Conservation (phyloP, 1,140 invertebrate genomes). For the Ceratina calcarata region DNA sequence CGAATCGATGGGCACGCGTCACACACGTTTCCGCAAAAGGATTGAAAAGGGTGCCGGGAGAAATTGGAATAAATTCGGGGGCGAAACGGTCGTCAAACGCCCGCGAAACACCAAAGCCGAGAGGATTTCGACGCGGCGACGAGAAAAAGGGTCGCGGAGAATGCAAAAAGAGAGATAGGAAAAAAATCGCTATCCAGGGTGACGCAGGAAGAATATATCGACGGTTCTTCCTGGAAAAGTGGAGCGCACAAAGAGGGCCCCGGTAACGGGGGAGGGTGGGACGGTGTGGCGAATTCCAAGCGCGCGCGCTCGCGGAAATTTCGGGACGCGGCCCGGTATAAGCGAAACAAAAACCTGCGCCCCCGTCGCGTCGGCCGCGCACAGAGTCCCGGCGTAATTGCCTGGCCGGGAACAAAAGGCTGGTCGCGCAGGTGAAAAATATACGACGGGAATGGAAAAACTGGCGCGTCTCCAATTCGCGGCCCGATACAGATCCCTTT, state of each 20-base stretch:
- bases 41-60: background rate
- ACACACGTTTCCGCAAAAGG: slow-evolving; percentile 7
- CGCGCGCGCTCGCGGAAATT: slow-evolving; percentile 11
- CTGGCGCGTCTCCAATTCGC: slow-evolving; percentile 56
- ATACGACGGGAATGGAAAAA: slow-evolving; percentile 46
- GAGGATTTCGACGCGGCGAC: background rate
- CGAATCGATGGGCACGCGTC: background rate
- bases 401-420: slow-evolving; percentile 40
- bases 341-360: slow-evolving; percentile 34
- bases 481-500: slow-evolving; percentile 24
- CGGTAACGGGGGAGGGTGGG: background rate
- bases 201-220: slow-evolving; percentile 27
- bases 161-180: background rate
- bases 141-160: no score
- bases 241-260: slow-evolving; percentile 15
- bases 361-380: background rate
- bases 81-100: background rate
- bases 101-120: background rate
- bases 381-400: slow-evolving; percentile 42
- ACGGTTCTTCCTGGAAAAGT: slow-evolving; percentile 16
- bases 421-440: slow-evolving; percentile 50
- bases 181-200: background rate
- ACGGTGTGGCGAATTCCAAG: background rate
- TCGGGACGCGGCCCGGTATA: slow-evolving; percentile 12
- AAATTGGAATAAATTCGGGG: background rate